Evolutionary conservation across 2,888 invertebrate species (phyloP).

Genomic region (Dichetophora obliterata): DNA sequence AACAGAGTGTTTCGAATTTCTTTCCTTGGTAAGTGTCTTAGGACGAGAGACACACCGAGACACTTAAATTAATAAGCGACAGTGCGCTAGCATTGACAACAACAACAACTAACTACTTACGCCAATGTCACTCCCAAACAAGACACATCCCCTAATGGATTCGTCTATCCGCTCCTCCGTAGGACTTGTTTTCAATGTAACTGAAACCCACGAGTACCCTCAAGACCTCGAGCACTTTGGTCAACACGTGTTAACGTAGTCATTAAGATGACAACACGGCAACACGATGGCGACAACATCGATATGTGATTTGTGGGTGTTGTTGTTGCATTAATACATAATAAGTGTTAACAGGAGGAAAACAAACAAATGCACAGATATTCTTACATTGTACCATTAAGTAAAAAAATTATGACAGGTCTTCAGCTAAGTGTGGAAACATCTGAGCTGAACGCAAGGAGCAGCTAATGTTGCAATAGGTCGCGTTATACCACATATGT

Average conservation of each 20-base stretch:
- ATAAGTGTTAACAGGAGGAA: slow-evolving; percentile 5
- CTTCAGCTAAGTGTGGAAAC: no score
- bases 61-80: slow-evolving; percentile 43
- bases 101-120: not conserved
- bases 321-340: not conserved
- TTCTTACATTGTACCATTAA: slow-evolving; percentile 1
- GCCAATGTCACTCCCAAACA: not conserved
- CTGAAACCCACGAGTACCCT: slow-evolving; percentile 26
- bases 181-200: slow-evolving; percentile 35
- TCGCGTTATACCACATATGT: no score
- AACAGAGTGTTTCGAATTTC: slow-evolving; percentile 46
- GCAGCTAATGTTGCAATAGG: not conserved
- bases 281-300: not conserved
- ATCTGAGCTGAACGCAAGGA: not conserved
- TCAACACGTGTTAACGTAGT: slow-evolving; percentile 35
- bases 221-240: slow-evolving; percentile 26
- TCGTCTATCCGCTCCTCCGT: not conserved
- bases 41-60: slow-evolving; percentile 2
- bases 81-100: slow-evolving; percentile 37
- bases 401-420: slow-evolving; percentile 13
- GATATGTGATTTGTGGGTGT: slow-evolving; percentile 17
- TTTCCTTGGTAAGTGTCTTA: slow-evolving; percentile 11
- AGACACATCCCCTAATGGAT: slow-evolving; percentile 5
- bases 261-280: not conserved
- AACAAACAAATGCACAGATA: slow-evolving; percentile 19